Conservation (phyloP, 2,888 invertebrate genomes). For the Agrotis puta region DNA sequence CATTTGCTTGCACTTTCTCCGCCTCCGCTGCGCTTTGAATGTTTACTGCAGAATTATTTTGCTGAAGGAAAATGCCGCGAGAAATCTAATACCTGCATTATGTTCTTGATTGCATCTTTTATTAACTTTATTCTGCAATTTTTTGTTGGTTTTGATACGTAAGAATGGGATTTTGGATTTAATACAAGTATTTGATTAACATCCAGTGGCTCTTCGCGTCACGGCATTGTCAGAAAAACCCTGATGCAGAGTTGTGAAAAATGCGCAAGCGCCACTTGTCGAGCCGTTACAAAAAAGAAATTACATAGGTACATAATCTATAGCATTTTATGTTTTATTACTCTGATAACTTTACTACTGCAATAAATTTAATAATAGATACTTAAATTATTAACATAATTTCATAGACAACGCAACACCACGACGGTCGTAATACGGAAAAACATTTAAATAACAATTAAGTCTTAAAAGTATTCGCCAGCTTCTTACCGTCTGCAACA, state of each 20-base stretch:
- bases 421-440: slow-evolving; percentile 38
- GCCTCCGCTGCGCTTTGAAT: slow-evolving; percentile 73
- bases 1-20: slow-evolving; percentile 79
- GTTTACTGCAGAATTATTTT: slow-evolving; percentile 70
- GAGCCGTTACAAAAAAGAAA: background rate
- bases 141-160: background rate
- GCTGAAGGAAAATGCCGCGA: slow-evolving; percentile 68
- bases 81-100: slow-evolving; percentile 60
- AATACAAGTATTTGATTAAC: background rate
- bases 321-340: background rate
- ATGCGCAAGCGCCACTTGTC: too few species aligned
- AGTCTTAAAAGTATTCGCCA: slow-evolving; percentile 37
- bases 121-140: slow-evolving; percentile 40
- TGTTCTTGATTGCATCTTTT: slow-evolving; percentile 69
- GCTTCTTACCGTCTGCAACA: slow-evolving; percentile 39
- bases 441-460: slow-evolving; percentile 41
- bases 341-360: background rate
- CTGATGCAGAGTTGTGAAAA: background rate
- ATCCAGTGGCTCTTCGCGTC: background rate
- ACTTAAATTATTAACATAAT: slow-evolving; percentile 6
- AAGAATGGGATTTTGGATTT: background rate
- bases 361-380: background rate
- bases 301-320: too few species aligned
- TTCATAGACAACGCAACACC: slow-evolving; percentile 1
- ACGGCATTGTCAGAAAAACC: background rate